Base-by-base conservation (phyloP, 2,888 invertebrate species). In the Chrysodeixis includens region DNA sequence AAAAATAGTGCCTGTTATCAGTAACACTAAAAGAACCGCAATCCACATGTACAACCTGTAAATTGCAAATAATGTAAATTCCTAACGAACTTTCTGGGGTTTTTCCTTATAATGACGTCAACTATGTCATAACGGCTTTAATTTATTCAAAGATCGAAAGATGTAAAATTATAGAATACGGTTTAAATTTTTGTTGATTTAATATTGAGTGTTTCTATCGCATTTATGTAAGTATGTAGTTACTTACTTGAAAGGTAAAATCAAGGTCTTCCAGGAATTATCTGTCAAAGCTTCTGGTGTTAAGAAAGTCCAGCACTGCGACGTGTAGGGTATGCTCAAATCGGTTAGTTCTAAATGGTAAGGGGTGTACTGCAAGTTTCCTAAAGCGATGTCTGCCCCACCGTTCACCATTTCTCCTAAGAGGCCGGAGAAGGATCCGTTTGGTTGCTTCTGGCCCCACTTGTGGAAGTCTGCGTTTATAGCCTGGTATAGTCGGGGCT, bases 231-330 rank as follows among this genome's bases (percentile, higher is more conserved):
- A n/a, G n/a, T n/a, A n/a, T n/a, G n/a, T n/a, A n/a, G n/a, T n/a
- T 6, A 46, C 92, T 90, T 93, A 97, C 97, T 96, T 97, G 83
- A 98, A 98, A 0, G 98, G 98, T 76, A 97, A 91, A 82, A 98
- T 97, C 8, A 98, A 93, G 0, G 98, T 97, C 88, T 97, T 97
- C 98, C 98, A 98, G 0, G 98, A 97, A 82, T 97, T 98, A 85
- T 98, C 97, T 1, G 96, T 96, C 18, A 97, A 92, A 0, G 98
- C 96, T 90, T 98, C 98, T 0, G 98, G 98, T 0, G 98, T 98
- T 18, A 98, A 88, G 84, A 98, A 98, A 0, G 98, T 98, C 81
- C 98, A 95, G 83, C 98, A 98, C 85, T 98, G 97, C 0, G 97
- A 96, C n/a, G 97, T 97, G 73, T 98, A 98, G 0, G 98, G 97